Percentiles rank a stretch among this genome's conserved stretches.
Conservation (phyloP, 2,888 invertebrate genomes). For the Drosophila mimica region DNA sequence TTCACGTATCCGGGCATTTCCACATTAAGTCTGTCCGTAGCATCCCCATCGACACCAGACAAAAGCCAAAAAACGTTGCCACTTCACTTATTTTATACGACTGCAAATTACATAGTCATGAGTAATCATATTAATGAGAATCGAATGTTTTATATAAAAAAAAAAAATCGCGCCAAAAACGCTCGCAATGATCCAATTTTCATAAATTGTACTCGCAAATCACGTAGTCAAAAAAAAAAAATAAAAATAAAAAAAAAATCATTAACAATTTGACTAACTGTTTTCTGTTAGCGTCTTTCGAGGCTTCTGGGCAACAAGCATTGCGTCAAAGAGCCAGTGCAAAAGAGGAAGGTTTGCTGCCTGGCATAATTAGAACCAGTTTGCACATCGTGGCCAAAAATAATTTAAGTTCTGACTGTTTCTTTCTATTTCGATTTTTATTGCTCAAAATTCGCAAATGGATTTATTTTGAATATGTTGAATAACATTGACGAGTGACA, state of each 20-base stretch:
- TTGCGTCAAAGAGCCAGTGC: conserved; percentile 27
- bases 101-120: conserved; percentile 79
- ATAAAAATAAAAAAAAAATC: conserved; percentile 15
- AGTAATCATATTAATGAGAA: conserved; percentile 80
- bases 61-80: conserved; percentile 34
- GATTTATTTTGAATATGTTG: conserved; percentile 52
- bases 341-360: background rate
- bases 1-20: conserved; percentile 66
- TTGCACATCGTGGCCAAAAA: conserved; percentile 50
- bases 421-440: conserved; percentile 28
- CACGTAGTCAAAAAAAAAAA: conserved; percentile 59
- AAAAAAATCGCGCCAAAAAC: conserved; percentile 52
- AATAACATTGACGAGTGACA: conserved; percentile 62
- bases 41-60: conserved; percentile 49
- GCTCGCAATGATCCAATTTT: conserved; percentile 72
- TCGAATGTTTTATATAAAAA: conserved; percentile 15
- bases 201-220: conserved; percentile 65
- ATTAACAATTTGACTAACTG: conserved; percentile 74
- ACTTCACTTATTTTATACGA: conserved; percentile 54
- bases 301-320: conserved; percentile 47
- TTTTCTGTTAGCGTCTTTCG: conserved; percentile 41
- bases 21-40: conserved; percentile 48
- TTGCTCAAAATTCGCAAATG: conserved; percentile 62
- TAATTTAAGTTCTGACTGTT: conserved; percentile 15
- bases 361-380: conserved; percentile 78